Percentiles rank a stretch among this genome's conserved stretches.
These are phyloP conservation scores for Phyllopteryx taeniolatus DNA, from an alignment of 2,113 vertebrate genomes.

Conservation along the genomic window DNA sequence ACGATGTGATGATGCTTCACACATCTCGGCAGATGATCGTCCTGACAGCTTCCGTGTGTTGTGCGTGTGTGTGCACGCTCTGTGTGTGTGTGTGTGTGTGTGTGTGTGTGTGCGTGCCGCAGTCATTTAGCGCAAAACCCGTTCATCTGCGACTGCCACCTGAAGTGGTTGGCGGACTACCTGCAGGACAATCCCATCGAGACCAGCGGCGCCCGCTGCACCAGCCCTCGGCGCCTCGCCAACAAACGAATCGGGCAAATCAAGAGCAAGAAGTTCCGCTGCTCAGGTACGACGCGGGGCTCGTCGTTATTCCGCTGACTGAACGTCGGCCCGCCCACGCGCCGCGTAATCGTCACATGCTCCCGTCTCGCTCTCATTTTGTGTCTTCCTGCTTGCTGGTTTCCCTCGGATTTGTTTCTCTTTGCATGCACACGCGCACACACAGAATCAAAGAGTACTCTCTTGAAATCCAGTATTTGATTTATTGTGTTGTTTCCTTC, in stretches of 20 bases:
- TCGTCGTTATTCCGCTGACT: slow-evolving; percentile 5
- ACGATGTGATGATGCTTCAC: background rate
- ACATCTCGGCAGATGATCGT: background rate
- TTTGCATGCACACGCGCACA: slow-evolving; percentile 9
- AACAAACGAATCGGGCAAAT: slow-evolving; percentile 99
- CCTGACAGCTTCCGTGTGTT: slow-evolving; percentile 21
- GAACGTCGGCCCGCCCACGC: slow-evolving; percentile 30
- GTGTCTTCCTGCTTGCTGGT: slow-evolving; percentile 73
- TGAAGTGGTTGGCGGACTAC: slow-evolving; percentile 99
- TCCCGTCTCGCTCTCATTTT: slow-evolving; percentile 73
- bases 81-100: slow-evolving; percentile 17
- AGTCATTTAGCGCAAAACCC: slow-evolving; percentile 99
- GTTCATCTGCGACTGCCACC: slow-evolving; percentile 98
- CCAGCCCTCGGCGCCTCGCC: slow-evolving; percentile 93
- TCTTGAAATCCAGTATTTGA: slow-evolving; percentile 35
- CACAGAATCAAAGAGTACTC: background rate
- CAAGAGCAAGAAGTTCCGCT: slow-evolving; percentile 99
- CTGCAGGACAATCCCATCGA: slow-evolving; percentile 98
- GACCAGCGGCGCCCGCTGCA: slow-evolving; percentile 97
- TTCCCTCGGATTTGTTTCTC: slow-evolving; percentile 36
- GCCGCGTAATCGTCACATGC: slow-evolving; percentile 24
- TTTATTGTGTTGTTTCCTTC: slow-evolving; percentile 73
- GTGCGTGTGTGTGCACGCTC: slow-evolving; percentile 10
- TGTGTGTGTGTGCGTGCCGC: slow-evolving; percentile 20
- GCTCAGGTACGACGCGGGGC: slow-evolving; percentile 84